Evolutionary conservation across 2,888 invertebrate genomes (phyloP).

Genomic region (Acrobasis repandana): DNA sequence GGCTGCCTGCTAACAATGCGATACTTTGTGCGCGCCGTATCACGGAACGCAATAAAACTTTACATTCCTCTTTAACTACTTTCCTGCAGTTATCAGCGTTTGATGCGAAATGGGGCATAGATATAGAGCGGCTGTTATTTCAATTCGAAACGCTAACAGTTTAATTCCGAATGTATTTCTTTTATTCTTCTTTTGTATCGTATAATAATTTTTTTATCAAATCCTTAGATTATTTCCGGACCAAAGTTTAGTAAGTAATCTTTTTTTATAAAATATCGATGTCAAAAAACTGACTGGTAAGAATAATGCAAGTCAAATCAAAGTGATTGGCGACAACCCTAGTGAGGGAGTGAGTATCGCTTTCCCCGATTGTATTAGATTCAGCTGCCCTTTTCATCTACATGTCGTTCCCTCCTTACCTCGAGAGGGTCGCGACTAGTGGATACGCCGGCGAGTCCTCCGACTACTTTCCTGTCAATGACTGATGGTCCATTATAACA

Average conservation of each 20-base stretch:
- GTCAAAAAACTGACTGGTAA: too few species aligned
- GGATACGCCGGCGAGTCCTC: constrained; percentile 51
- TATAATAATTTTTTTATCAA: background rate
- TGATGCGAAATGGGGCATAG: constrained; percentile 65
- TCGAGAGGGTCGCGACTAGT: constrained; percentile 61
- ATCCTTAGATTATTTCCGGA: too few species aligned
- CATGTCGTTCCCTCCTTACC: constrained; percentile 72
- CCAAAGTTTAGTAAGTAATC: too few species aligned
- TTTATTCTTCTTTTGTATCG: background rate
- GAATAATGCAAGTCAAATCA: background rate
- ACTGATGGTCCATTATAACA: constrained; percentile 30
- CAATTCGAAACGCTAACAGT: constrained; percentile 25
- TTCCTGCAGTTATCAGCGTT: constrained; percentile 71
- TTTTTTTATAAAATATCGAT: too few species aligned
- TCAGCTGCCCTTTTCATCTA: constrained; percentile 83
- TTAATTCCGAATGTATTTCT: too few species aligned
- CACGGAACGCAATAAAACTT: constrained; percentile 77
- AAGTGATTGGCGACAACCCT: constrained; percentile 57
- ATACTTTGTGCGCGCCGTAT: constrained; percentile 71
- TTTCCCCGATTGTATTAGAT: constrained; percentile 82
- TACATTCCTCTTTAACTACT: constrained; percentile 79
- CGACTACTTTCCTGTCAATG: constrained; percentile 35
- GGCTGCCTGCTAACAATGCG: constrained; percentile 74
- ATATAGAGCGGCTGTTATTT: constrained; percentile 27
- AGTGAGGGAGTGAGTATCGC: constrained; percentile 66